A percentile compares a stretch with the other conserved stretches of the same genome.
Conservation (phyloP, 2,113 vertebrate genomes). For the Macroglossus sobrinus region DNA sequence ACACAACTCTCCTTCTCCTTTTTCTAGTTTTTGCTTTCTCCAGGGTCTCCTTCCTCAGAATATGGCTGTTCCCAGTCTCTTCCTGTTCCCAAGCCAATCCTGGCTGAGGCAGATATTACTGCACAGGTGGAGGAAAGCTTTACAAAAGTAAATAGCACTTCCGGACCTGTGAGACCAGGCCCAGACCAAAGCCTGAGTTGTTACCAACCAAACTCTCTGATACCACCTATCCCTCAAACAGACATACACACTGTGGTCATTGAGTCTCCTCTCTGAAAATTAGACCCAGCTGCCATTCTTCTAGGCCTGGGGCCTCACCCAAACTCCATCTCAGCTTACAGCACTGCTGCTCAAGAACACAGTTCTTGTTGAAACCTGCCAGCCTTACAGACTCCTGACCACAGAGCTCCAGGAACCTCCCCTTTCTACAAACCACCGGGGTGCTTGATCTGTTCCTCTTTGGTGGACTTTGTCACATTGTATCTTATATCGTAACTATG, state of each 20-base stretch:
- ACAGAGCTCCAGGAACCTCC: not conserved
- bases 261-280: not conserved
- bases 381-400: not conserved
- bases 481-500: not conserved
- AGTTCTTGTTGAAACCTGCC: not conserved
- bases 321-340: not conserved
- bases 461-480: not conserved
- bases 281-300: not conserved
- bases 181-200: not conserved
- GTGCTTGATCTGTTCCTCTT: not conserved
- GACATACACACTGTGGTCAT: not conserved
- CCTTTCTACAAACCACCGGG: not conserved
- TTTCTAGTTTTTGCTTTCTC: not conserved
- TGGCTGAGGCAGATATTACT: not conserved
- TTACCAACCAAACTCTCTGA: not conserved
- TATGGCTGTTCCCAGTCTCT: not conserved
- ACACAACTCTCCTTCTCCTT: not conserved
- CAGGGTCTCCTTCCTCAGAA: not conserved
- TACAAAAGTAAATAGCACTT: not conserved
- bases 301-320: not conserved
- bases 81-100: not conserved
- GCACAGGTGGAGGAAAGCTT: not conserved
- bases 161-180: not conserved
- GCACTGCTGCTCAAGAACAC: not conserved
- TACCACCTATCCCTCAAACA: not conserved